A percentile compares a stretch with the other conserved stretches of the same genome.
These are phyloP conservation scores for Bos indicus DNA, from an alignment of 2,113 vertebrate species.

Conservation along the genomic window DNA sequence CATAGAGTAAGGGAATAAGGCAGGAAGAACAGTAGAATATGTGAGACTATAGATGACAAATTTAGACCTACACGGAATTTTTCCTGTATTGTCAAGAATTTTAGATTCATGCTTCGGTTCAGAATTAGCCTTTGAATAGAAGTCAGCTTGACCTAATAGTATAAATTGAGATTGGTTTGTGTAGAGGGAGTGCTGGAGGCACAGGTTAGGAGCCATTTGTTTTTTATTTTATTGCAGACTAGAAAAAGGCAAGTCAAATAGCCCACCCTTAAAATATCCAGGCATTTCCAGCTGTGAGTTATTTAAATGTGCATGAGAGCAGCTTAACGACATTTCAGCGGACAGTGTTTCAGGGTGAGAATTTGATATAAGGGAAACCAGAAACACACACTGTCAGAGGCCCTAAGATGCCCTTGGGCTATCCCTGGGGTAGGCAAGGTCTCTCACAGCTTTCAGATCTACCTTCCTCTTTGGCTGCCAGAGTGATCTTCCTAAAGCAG, in stretches of 20 bases:
- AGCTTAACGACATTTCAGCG: not conserved
- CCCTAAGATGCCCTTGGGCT: not conserved
- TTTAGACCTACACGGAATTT: not conserved
- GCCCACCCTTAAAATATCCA: not conserved
- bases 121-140: constrained; percentile 24
- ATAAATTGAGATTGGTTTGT: not conserved
- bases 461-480: not conserved
- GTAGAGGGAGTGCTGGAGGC: not conserved
- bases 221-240: not conserved
- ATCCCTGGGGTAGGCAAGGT: not conserved
- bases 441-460: not conserved
- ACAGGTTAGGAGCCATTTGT: not conserved
- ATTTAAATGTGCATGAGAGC: not conserved
- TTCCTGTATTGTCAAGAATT: not conserved
- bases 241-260: constrained; percentile 38
- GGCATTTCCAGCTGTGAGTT: not conserved
- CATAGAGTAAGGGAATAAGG: not conserved
- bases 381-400: not conserved
- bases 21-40: not conserved
- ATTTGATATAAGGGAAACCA: not conserved
- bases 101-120: not conserved
- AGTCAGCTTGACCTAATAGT: not conserved
- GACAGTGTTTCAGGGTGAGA: not conserved
- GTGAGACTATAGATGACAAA: not conserved
- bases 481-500: constrained; percentile 25